Base-by-base conservation (phyloP, 1,140 invertebrate species). In the Drosophila repletoides region DNA sequence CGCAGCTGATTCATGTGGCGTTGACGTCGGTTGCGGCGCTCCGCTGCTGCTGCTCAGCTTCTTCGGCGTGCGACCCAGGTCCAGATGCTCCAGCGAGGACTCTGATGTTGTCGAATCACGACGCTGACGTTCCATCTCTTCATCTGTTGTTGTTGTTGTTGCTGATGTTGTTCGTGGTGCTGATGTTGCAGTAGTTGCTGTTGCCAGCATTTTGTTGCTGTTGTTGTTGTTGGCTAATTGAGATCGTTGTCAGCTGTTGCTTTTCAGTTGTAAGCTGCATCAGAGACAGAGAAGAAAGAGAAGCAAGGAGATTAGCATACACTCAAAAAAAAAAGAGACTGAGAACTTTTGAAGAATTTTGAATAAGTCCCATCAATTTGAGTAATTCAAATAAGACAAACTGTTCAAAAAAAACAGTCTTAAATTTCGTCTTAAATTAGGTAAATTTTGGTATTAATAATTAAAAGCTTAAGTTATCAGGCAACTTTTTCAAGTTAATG, bases 41-140 rank as follows among this genome's bases (percentile, higher is more conserved):
- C 77, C 71, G 45, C 49, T 64, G 51, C 34, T 63, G 55, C 70
- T 75, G 56, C 63, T 76, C n/a, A 89, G 60, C 58, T 90, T 88
- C 63, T 90, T 90, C 61, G 88, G 88, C 51, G 88, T 89, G 26
- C 88, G 79, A 0, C 84, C 86, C 48, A 90, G 40, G 26, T 90
- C 89, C 29, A 90, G 69, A 33, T 89, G 86, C 58, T 90, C 89
- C 53, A 90, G 48, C 29, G 89, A 90, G 34, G 89, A 90, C 33
- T 90, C 88, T 7, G 89, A 90, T 2, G 89, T 89, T 26, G 80
- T 79, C 10, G 89, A 90, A 24, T 86, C 77, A 9, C 89, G 69
- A 17, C 89, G 71, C 43, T 71, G 72, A 0, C 79, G 74, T 43
- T 89, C 88, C 70, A 81, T 81, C 15, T 87, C 83, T 7, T 36